Percentiles rank a stretch among this genome's conserved stretches.
phyloP scores from a whole-genome alignment of 2,113 vertebrate species.

The Genyomyrus donnyi region DNA sequence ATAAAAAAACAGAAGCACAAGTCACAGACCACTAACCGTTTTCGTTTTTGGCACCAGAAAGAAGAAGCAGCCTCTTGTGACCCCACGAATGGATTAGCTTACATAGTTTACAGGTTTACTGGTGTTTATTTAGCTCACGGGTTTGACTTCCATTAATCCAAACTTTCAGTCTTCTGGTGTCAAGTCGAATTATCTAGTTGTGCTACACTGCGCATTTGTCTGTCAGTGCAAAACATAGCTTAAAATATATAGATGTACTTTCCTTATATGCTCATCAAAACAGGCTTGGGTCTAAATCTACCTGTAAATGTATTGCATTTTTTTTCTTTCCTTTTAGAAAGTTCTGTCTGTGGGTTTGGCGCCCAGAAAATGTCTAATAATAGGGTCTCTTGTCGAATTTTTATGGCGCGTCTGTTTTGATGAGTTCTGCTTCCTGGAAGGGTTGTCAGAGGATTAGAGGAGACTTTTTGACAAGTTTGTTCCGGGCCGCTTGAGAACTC shows the following conservation, averaged over 20 bases:
- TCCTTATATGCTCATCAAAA: background rate
- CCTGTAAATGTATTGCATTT: background rate
- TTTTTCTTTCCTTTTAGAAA: background rate
- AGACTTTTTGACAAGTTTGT: background rate
- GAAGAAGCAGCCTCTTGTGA: background rate
- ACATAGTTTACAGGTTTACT: conserved; percentile 27
- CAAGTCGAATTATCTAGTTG: background rate
- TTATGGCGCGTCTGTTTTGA: conserved; percentile 2
- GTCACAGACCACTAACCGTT: background rate
- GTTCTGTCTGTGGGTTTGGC: background rate
- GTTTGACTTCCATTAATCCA: background rate
- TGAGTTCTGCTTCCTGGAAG: background rate
- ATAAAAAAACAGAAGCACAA: background rate
- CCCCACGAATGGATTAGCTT: background rate
- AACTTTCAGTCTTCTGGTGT: background rate
- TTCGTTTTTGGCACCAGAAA: background rate
- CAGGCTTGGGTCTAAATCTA: background rate
- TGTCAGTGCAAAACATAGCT: background rate
- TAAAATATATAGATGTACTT: conserved; percentile 1
- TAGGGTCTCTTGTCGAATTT: background rate
- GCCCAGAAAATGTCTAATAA: background rate
- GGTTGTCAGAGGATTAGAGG: background rate
- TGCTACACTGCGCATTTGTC: background rate
- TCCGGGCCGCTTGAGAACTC: background rate
- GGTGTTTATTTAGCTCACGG: background rate